Percentiles rank a stretch among this genome's conserved stretches.
Evolutionary conservation across 2,113 vertebrate genomes (phyloP).

Genomic region (Nothoprocta pentlandii): DNA sequence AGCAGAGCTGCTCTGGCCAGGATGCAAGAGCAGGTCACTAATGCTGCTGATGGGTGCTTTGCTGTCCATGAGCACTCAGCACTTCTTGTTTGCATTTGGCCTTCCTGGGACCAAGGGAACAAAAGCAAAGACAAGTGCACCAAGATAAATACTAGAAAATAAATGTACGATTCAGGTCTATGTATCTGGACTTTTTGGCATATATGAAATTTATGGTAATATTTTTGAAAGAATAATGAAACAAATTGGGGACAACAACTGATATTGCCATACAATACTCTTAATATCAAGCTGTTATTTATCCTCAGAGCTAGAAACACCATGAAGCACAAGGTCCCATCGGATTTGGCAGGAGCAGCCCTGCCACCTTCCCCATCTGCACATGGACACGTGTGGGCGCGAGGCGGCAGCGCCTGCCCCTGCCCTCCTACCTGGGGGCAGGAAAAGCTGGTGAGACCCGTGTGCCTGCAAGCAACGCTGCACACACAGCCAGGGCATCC

Average conservation of each 20-base stretch:
- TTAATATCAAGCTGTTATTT: not conserved
- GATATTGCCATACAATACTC: not conserved
- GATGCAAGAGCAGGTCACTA: not conserved
- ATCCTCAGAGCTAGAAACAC: not conserved
- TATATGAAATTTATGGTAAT: not conserved
- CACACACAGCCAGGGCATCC: not conserved
- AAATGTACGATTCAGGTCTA: not conserved
- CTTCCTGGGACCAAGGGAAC: not conserved
- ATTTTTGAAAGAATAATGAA: not conserved
- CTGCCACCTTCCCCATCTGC: fast-evolving
- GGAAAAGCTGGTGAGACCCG: no score
- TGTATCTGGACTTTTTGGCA: not conserved
- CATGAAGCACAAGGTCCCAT: fast-evolving
- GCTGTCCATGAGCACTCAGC: not conserved
- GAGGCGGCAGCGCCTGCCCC: not conserved
- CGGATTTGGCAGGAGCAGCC: not conserved
- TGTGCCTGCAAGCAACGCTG: not conserved
- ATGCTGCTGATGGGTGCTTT: no score
- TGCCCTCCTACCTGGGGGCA: fast-evolving
- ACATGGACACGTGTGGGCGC: not conserved
- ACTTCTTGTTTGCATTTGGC: no score
- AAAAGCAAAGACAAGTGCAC: not conserved
- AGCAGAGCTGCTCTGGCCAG: fast-evolving
- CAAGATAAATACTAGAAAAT: not conserved
- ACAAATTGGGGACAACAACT: not conserved